phyloP scores from a whole-genome alignment of 2,797 vertebrate species.

The Brachyrhaphis roseni region DNA sequence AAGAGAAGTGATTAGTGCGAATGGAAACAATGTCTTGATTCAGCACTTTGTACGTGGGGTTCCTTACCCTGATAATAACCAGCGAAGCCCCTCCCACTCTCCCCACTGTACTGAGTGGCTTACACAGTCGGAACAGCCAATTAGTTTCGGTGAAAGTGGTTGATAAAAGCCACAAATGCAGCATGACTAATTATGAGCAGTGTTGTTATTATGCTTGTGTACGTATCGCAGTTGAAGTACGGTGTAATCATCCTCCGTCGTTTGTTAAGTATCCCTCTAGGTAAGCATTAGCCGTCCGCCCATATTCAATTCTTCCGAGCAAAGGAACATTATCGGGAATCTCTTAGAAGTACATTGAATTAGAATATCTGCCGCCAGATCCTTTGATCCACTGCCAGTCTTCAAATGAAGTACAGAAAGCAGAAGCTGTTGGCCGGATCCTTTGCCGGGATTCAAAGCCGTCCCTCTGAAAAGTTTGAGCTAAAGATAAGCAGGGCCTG shows the following conservation, averaged over 20 bases:
- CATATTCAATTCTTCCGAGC: slow-evolving; percentile 34
- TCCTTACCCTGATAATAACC: slow-evolving; percentile 38
- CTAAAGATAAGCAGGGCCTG: slow-evolving; percentile 54
- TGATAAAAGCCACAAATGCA: slow-evolving; percentile 56
- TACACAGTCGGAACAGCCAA: slow-evolving; percentile 45
- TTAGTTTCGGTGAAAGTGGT: slow-evolving; percentile 43
- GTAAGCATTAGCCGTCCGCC: slow-evolving; percentile 31
- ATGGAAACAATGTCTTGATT: slow-evolving; percentile 53
- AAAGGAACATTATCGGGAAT: slow-evolving; percentile 42
- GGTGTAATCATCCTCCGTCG: slow-evolving; percentile 38
- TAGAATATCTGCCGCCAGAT: slow-evolving; percentile 47
- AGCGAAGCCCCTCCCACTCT: slow-evolving; percentile 22
- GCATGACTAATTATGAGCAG: slow-evolving; percentile 39
- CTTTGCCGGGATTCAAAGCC: slow-evolving; percentile 57
- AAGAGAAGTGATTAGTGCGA: slow-evolving; percentile 58
- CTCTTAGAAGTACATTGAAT: slow-evolving; percentile 42
- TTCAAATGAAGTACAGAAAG: slow-evolving; percentile 29
- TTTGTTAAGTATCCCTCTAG: slow-evolving; percentile 49
- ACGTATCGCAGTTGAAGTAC: slow-evolving; percentile 24
- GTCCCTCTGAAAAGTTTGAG: slow-evolving; percentile 43
- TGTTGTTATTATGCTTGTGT: slow-evolving; percentile 27
- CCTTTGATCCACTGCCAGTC: slow-evolving; percentile 53
- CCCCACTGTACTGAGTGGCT: slow-evolving; percentile 26
- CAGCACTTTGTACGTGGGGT: slow-evolving; percentile 30
- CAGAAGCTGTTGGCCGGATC: slow-evolving; percentile 35